Evolutionary conservation across 2,888 invertebrate genomes (phyloP), one percentile per base, ranked within the genome.

Genomic region (Lycocerus yunnanus): DNA sequence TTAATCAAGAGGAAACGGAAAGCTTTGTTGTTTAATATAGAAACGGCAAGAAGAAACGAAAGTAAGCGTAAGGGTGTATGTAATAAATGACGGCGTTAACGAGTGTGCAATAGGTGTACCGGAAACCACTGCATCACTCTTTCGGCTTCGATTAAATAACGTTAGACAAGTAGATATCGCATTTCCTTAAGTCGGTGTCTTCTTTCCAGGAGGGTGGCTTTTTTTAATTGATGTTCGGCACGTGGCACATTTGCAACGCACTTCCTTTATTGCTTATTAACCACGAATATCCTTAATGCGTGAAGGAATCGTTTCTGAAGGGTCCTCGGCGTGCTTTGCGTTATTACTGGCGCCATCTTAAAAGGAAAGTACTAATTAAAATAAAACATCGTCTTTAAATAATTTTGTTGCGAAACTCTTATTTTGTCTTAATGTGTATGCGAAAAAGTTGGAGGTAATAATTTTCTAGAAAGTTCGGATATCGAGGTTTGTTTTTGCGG

Each of bases 51-150:
- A 43, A 43, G 43, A 43, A 43, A n/a, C 43, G 43, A 43, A 73
- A 74, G 70, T 68, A 67, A 60, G 76, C 72, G 78, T 71, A 72
- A 72, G 78, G 78, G 78, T 78, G 77, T 75, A 76, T 75, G 74
- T 80, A 80, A 80, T 80, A 80, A 80, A 80, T 80, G 78, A 76
- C 77, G 75, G 78, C 77, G 78, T 75, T 81, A 81, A 81, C 81
- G 81, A 81, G 78, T 77, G 76, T 74, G 79, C 77, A 74, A 77
- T 78, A 79, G 80, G 80, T 81, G 80, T 80, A 78, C 77, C 79
- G 81, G 81, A 81, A 82, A 82, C 81, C 82, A 77, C 80, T 79
- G 81, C 80, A 81, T 81, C 80, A 81, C 78, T 77, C 77, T 79
- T 81, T 80, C 80, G 75, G 79, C 77, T 81, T 79, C 80, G 78